phyloP scores from a whole-genome alignment of 64 coral and sea anemone species.

The Pocillopora verrucosa region DNA sequence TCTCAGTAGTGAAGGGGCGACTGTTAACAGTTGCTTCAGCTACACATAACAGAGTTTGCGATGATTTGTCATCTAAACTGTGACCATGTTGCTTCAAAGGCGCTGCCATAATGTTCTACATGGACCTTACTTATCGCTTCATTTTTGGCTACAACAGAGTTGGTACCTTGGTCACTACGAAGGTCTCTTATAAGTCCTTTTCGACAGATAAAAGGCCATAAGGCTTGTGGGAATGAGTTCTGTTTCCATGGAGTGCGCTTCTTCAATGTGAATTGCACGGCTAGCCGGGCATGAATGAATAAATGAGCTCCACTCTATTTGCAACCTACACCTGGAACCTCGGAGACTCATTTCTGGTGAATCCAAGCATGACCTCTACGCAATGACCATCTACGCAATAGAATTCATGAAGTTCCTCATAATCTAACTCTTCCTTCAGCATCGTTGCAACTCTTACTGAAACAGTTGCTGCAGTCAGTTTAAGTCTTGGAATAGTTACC shows the following conservation, averaged over 20 bases:
- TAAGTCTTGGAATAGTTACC: not conserved
- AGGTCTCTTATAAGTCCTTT: not conserved
- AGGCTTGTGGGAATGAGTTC: too few species aligned
- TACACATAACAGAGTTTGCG: not conserved
- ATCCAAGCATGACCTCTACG: slow-evolving; percentile 41
- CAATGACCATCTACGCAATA: slow-evolving; percentile 49
- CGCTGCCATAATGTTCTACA: not conserved
- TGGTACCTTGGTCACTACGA: not conserved
- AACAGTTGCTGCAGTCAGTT: too few species aligned
- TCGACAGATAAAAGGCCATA: too few species aligned
- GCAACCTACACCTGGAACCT: too few species aligned
- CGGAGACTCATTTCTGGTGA: slow-evolving; percentile 26
- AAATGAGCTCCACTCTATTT: too few species aligned
- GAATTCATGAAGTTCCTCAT: slow-evolving; percentile 29
- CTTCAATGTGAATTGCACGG: too few species aligned
- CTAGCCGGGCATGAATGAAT: too few species aligned
- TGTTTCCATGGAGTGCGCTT: too few species aligned
- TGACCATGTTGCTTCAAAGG: not conserved
- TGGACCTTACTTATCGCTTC: not conserved
- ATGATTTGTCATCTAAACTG: not conserved
- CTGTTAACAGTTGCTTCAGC: not conserved
- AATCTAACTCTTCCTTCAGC: slow-evolving; percentile 14
- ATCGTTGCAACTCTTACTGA: too few species aligned
- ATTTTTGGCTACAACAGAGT: not conserved
- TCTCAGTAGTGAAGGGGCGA: not conserved